A percentile compares a stretch with the other conserved stretches of the same genome.
These are phyloP conservation scores for Petrolisthes cinctipes DNA, from an alignment of 2,888 invertebrate species.

Conservation along the genomic window DNA sequence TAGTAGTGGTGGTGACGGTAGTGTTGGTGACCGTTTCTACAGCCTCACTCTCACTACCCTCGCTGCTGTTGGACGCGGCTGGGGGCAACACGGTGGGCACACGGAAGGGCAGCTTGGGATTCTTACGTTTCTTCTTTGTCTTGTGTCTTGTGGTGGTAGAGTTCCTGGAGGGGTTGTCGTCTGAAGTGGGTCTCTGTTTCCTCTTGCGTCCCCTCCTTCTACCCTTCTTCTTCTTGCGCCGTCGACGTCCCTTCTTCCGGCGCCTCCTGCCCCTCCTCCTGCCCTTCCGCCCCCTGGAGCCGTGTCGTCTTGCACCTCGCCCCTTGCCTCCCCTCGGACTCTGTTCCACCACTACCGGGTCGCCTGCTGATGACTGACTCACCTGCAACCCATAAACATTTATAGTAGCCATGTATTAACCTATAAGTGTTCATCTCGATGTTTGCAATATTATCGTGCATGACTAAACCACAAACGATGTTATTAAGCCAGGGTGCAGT, in stretches of 20 bases:
- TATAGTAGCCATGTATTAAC: no score
- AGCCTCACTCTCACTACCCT: background rate
- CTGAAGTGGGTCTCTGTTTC: conserved; percentile 18
- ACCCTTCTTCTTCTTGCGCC: conserved; percentile 33
- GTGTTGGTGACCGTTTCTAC: background rate
- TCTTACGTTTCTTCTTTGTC: conserved; percentile 40
- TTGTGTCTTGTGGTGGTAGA: conserved; percentile 20
- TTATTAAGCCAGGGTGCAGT: no score
- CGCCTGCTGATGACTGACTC: conserved; percentile 1
- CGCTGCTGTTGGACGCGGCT: background rate
- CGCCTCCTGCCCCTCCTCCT: conserved; percentile 25
- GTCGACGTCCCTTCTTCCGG: conserved; percentile 21
- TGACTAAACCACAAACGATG: no score
- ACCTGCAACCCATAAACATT: no score
- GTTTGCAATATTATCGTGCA: no score
- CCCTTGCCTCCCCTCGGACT: background rate
- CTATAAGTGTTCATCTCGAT: no score
- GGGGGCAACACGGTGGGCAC: conserved; percentile 41
- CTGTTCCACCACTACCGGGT: conserved; percentile 30
- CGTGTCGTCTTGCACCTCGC: background rate
- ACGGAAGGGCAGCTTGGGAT: conserved; percentile 45
- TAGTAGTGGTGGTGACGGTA: no score
- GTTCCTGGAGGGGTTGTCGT: no score
- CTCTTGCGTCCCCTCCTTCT: conserved; percentile 29
- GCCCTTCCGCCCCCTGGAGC: conserved; percentile 1